Conservation (phyloP, 2,113 vertebrate species). For the Edolisoma coerulescens region DNA sequence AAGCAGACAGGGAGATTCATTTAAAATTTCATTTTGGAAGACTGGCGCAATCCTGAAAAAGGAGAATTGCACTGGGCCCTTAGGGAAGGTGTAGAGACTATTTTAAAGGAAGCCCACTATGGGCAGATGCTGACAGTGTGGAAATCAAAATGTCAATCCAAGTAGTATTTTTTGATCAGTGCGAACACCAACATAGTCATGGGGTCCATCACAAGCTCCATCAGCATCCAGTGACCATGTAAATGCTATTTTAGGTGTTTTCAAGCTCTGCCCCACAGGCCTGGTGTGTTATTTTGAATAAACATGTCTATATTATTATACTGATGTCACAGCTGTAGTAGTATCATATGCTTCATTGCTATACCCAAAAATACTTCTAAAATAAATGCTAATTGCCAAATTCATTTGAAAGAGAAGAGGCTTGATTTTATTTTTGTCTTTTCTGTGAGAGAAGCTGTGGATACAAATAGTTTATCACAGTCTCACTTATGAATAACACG, state of each 20-base stretch:
- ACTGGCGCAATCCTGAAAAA: background rate
- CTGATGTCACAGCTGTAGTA: background rate
- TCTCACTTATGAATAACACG: background rate
- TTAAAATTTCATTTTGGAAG: background rate
- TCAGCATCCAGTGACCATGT: background rate
- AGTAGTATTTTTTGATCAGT: background rate
- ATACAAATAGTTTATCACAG: background rate
- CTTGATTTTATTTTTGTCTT: slow-evolving; percentile 6
- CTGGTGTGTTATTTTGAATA: background rate
- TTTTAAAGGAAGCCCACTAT: background rate
- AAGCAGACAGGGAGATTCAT: background rate
- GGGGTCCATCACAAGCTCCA: background rate
- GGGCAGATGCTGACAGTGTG: background rate
- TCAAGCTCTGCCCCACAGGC: background rate
- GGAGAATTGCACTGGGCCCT: background rate
- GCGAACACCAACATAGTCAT: background rate
- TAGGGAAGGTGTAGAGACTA: background rate
- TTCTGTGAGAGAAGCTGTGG: background rate
- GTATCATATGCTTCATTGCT: background rate
- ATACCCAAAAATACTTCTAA: background rate
- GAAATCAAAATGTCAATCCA: background rate
- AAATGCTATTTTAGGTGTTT: background rate
- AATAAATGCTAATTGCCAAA: background rate
- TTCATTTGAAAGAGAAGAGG: background rate
- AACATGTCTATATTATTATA: background rate